phyloP scores from a whole-genome alignment of 2,797 vertebrate species.

The Tenualosa thibaudeaui region DNA sequence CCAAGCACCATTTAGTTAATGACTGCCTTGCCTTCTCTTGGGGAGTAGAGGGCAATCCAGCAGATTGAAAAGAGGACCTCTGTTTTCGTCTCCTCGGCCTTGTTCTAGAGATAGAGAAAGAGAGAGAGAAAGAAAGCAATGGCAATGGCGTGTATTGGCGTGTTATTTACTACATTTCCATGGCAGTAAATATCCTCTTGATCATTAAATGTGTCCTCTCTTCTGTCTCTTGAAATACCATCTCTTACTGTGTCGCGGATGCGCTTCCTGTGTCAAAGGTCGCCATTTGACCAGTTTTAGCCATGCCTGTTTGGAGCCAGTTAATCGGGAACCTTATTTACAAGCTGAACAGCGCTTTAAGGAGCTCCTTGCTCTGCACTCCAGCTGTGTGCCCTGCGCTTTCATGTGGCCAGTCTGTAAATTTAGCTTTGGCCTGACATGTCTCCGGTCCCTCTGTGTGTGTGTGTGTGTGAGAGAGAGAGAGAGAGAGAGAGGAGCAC shows the following conservation, averaged over 20 bases:
- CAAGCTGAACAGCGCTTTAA: background rate
- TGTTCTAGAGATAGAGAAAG: background rate
- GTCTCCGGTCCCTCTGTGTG: background rate
- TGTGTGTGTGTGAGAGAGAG: background rate
- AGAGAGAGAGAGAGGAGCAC: background rate
- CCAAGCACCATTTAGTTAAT: conserved; percentile 3
- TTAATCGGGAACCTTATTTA: conserved; percentile 23
- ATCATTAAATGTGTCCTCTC: background rate
- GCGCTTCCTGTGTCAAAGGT: conserved; percentile 28
- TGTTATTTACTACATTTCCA: no score
- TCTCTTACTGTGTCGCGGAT: background rate
- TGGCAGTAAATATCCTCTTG: background rate
- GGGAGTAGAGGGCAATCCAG: background rate
- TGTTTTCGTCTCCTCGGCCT: background rate
- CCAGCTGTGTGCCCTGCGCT: conserved; percentile 6
- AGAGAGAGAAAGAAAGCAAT: background rate
- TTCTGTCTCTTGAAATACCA: background rate
- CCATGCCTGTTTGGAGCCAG: conserved; percentile 15
- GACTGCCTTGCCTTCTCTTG: conserved; percentile 13
- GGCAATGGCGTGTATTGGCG: background rate
- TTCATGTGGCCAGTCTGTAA: conserved; percentile 6
- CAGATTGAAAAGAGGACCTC: background rate
- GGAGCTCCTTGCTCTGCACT: background rate
- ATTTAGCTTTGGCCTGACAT: background rate
- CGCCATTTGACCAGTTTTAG: conserved; percentile 29